Evolutionary conservation across 2,888 invertebrate genomes (phyloP), one percentile per base, ranked within the genome.

Genomic region (Ichneumoninae sp.): DNA sequence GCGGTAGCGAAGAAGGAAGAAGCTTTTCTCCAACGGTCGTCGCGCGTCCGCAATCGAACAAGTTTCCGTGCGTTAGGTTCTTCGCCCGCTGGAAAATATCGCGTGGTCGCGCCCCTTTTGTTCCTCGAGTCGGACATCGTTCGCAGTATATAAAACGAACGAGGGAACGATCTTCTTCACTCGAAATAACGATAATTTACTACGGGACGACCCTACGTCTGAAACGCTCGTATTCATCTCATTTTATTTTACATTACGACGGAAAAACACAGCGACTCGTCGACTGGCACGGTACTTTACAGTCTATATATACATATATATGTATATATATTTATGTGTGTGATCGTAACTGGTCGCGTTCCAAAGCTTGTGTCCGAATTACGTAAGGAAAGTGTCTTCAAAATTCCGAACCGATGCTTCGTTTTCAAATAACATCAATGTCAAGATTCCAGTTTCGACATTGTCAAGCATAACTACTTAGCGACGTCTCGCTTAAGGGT

Each of bases 61-160:
- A 81, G 73, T 77, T 81, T 81, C 69, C 84, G 84, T 81, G 77
- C 71, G 47, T 66, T 33, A 69, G 40, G 30, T 50, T 73, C 13
- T 47, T 44, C 71, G 40, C 52, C 50, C 63, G 54, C 66, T 80
- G 76, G 16, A 76, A 60, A 81, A 81, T 83, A 68, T 81, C 77
- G 77, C 81, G 77, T 77, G 74, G 84, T 84, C 73, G 84, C 69
- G 71, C 68, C 84, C 68, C 77, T 81, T 77, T 77, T 74, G 44
- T 77, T 33, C 74, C 30, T 44, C 40, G 65, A n/a, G 60, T 60
- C 68, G 44, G 57, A 69, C 69, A 54, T 52, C 65, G 60, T 50
- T 71, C 50, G 60, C 40, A n/a, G 60, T 52, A n/a, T n/a, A 63
- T 7, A 63, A 33, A 26, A 63, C 16, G 22, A 50, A 33, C 30